Evolutionary conservation across 64 coral and sea anemone genomes (phyloP).

Genomic region (Trachythela sp.): DNA sequence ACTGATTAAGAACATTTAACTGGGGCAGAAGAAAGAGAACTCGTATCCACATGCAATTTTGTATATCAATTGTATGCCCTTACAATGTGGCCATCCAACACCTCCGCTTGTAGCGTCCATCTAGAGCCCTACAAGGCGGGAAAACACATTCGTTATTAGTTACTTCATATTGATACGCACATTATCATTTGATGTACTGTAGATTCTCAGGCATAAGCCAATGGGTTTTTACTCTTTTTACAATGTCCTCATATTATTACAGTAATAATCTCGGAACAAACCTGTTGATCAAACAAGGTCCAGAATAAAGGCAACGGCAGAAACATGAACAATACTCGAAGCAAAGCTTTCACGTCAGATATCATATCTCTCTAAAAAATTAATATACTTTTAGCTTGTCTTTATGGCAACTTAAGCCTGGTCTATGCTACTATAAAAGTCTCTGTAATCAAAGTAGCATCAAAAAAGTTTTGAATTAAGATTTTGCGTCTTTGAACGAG

Average conservation of each 20-base stretch:
- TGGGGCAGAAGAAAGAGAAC: too few species aligned
- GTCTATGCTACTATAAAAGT: too few species aligned
- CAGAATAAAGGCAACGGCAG: slow-evolving; percentile 91
- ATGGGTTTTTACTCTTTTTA: too few species aligned
- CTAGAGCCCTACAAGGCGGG: slow-evolving; percentile 59
- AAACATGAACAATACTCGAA: slow-evolving; percentile 94
- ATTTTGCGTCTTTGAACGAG: too few species aligned
- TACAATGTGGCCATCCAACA: slow-evolving; percentile 96
- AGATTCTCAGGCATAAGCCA: too few species aligned
- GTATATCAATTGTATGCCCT: not conserved
- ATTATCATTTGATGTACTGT: too few species aligned
- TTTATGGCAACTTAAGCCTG: too few species aligned
- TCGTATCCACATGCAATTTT: too few species aligned
- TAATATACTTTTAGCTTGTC: too few species aligned
- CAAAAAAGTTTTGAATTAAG: too few species aligned
- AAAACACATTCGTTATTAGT: not conserved
- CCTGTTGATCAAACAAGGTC: slow-evolving; percentile 98
- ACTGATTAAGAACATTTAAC: too few species aligned
- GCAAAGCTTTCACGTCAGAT: slow-evolving; percentile 80
- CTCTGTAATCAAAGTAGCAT: too few species aligned
- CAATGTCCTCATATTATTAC: not conserved
- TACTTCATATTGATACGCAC: not conserved
- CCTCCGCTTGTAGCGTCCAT: slow-evolving; percentile 93
- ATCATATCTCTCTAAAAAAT: slow-evolving; percentile 65
- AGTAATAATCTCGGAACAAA: slow-evolving; percentile 5